Base-by-base conservation (phyloP, 1,140 invertebrate genomes). In the Asbolus verrucosus region DNA sequence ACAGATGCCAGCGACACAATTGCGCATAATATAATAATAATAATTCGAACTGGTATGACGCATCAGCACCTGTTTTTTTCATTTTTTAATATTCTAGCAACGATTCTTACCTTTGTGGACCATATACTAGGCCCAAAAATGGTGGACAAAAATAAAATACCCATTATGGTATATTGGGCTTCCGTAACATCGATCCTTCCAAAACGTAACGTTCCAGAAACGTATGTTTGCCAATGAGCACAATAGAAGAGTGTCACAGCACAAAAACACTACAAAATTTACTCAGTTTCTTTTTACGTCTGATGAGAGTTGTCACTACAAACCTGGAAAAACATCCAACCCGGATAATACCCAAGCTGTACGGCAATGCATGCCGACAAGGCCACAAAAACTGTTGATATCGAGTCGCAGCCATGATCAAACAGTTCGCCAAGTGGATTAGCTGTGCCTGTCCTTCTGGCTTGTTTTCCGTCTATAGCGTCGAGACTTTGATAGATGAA, bases 391-490 rank as follows among this genome's bases (percentile, higher is more conserved):
- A 98, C 96, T 87, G 94, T 95, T 13, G 93, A 95, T 81, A 96
- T 90, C 13, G 96, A 97, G 84, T 99, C 98, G 85, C 98, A 99
- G 74, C 98, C 98, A 87, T 99, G 98, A 86, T 99, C 98, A 85
- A 99, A 99, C 1, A 99, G 86, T 87, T 99, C 98, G 0, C 98
- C 98, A 11, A 99, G 84, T 0, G 97, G 96, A 24, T 93, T 92
- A 67, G 93, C 95, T 54, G 92, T 92, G 38, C 92, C 91, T 13
- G 98, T 99, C 78, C 97, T 86, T 67, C 98, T 87, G 0, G 98
- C 98, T 84, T 99, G 98, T 85, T 99, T 99, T n/a, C 98, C 98
- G 85, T 99, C 98, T 66, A 96, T 96, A 8, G 98, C 98, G 85
- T 99, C 98, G 71, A 99, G 85, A 77, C 96, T 97, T 86, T 99